These are phyloP conservation scores for Accipiter virgatus DNA, from an alignment of 2,113 vertebrate species.

Conservation along the genomic window DNA sequence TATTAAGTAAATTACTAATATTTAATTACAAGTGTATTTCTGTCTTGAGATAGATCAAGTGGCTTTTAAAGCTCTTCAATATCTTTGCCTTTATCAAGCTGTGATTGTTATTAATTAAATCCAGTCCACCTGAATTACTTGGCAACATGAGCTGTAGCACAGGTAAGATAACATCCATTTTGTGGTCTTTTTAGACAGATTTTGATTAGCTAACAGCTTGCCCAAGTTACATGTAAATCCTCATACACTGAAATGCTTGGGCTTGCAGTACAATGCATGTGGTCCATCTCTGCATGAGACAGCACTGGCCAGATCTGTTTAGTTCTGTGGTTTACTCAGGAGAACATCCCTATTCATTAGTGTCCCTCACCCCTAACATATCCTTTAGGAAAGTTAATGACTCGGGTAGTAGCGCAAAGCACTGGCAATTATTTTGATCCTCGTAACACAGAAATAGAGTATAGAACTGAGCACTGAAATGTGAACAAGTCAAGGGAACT, in stretches of 20 bases:
- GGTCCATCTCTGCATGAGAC: neutral
- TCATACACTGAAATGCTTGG: neutral
- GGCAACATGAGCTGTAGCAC: neutral
- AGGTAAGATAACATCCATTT: neutral
- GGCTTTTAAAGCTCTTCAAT: conserved; percentile 24
- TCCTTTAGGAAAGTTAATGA: neutral
- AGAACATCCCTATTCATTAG: neutral
- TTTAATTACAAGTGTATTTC: neutral
- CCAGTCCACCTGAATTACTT: neutral
- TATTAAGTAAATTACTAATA: neutral
- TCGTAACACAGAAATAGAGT: neutral
- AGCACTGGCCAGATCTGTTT: neutral
- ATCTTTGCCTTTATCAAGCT: neutral
- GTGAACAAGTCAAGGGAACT: neutral
- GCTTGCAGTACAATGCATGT: neutral
- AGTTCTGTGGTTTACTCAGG: neutral
- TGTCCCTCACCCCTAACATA: neutral
- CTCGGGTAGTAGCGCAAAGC: neutral
- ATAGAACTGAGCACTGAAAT: neutral
- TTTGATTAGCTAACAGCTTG: neutral
- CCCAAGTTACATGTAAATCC: neutral
- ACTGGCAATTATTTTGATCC: neutral
- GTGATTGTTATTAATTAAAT: neutral
- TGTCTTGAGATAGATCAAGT: neutral
- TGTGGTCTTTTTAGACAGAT: neutral